Base-by-base conservation (phyloP, 1,140 invertebrate genomes). In the Heliothis virescens region DNA sequence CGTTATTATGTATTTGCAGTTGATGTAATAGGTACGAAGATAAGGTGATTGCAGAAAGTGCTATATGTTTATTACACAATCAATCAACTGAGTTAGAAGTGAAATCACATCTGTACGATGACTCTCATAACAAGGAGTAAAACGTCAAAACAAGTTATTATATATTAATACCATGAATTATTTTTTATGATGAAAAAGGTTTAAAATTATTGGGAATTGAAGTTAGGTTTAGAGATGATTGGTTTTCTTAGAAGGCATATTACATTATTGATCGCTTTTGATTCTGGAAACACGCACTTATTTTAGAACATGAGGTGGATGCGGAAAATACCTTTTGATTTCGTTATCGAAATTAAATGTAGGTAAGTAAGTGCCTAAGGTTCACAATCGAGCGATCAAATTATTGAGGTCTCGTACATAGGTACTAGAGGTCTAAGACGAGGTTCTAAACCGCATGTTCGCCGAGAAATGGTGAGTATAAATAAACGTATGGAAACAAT, bases 51-150 rank as follows among this genome's bases (percentile, higher is more conserved):
- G 86, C 85, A 85, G 85, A 90, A 87, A 85, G 82, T 85, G 83
- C 81, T 75, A 84, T 82, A 83, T 80, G 74, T 63, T 82, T 82
- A 84, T 90, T 89, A 90, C 87, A 89, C 88, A 91, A 91, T 87
- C 78, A 82, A 84, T 89, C 85, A 82, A 79, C 34, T 55, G 67
- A 80, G 75, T 72, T 69, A 65, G 48, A 76, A 76, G 59, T 65
- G 59, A 63, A 76, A 76, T 76, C 74, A 50, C 26, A 65, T 48
- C 73, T 63, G 53, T 48, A 76, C 48, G 72, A 53, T 71, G 47
- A 13, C 16, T 48, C 55, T 75, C 41, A 26, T 65, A 67, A 65
- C 74, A 34, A 79, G 53, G 34, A 71, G 53, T n/a, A 41, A 63
- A 50, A 41, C 48, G 67, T 53, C 67, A 71, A 50, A 62, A 63